These are phyloP conservation scores for Parapsyche elsis DNA, from an alignment of 1,140 invertebrate species.

Conservation along the genomic window DNA sequence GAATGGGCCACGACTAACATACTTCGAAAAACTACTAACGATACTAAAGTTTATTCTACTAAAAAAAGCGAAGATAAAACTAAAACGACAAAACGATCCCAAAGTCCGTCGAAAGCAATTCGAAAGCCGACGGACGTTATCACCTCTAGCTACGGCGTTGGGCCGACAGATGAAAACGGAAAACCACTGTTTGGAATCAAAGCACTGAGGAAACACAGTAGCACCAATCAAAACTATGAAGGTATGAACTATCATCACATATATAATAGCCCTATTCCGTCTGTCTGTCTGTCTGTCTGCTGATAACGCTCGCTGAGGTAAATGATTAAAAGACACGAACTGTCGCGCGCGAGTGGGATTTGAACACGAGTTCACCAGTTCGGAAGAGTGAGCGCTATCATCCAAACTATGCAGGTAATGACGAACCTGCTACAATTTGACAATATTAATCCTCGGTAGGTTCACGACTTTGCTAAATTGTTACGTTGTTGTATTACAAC, in stretches of 20 bases:
- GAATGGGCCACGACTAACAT: conserved; percentile 71
- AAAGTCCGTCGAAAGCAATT: conserved; percentile 62
- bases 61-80: conserved; percentile 62
- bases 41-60: conserved; percentile 61
- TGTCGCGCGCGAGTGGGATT: no score
- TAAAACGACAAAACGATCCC: conserved; percentile 60
- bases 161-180: conserved; percentile 83
- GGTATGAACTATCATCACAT: conserved; percentile 59
- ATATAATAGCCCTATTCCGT: no score
- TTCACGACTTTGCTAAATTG: no score
- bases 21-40: conserved; percentile 63
- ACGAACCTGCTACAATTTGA: no score
- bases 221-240: conserved; percentile 68
- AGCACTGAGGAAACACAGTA: conserved; percentile 74
- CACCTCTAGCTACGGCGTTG: conserved; percentile 83
- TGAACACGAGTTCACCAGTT: no score
- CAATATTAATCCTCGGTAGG: no score
- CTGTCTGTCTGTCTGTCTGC: no score
- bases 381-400: no score
- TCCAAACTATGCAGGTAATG: no score
- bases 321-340: no score
- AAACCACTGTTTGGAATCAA: conserved; percentile 79
- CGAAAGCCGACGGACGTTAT: conserved; percentile 71
- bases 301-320: no score
- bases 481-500: no score